Base-by-base conservation (phyloP, 2,113 vertebrate species). In the Trogon surrucura region DNA sequence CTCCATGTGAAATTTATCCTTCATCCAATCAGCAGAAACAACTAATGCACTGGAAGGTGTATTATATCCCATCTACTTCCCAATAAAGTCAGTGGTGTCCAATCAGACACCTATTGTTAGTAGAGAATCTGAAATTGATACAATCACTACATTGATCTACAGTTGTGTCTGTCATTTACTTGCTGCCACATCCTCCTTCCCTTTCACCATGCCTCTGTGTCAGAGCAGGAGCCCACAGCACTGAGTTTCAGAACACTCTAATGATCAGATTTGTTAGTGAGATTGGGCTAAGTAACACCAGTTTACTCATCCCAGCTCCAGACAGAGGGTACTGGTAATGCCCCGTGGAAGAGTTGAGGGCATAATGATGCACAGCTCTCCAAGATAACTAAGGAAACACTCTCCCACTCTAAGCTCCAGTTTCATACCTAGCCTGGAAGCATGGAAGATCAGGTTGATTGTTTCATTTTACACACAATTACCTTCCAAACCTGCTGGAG, bases 81-180 rank as follows among this genome's bases (percentile, higher is more conserved):
- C 97, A 96, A 97, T 97, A 98, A 98, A 98, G 97, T 95, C 98
- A 94, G 96, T 94, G 97, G 97, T 95, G 91, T 97, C 97, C 97
- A 98, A 97, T 98, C 98, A 98, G 97, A 96, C 96, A 95, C 95
- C 97, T 97, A 98, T 98, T 98, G 98, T 98, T 97, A 97, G 92
- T 53, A 95, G 95, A 97, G 97, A 97, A 97, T 96, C 97, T 98
- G 98, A 98, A 98, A 98, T 97, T 97, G 98, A 98, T 98, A 98
- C 96, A 98, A 97, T 98, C 97, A 98, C 97, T 94, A 98, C 97
- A 97, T 95, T 96, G 98, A 98, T 97, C 98, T 97, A 96, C 96
- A 97, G 96, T 96, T 97, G 97, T 95, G 89, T 58, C 97, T 97
- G 93, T 97, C 96, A 98, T 96, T 91, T 94, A n/a, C 95, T 96